phyloP scores from a whole-genome alignment of 2,888 invertebrate species.

The Acrobeloides nanus region DNA sequence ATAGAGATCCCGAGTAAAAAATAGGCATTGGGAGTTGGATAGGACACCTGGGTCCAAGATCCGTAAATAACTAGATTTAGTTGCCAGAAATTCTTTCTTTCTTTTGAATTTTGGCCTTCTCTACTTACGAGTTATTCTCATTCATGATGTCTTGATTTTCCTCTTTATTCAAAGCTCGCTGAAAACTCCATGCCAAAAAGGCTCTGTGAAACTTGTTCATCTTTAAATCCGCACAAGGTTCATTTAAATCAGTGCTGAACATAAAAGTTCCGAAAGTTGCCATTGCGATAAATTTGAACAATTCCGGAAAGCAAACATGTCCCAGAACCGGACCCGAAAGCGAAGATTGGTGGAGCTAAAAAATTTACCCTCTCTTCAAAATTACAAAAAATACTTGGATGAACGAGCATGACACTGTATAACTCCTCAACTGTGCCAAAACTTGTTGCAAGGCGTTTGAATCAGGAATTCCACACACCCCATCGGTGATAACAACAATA shows the following conservation, averaged over 20 bases:
- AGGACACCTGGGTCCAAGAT: no score
- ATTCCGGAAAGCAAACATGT: constrained; percentile 67
- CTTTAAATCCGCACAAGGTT: background rate
- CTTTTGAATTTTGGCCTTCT: no score
- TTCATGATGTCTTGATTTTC: no score
- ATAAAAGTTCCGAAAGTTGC: constrained; percentile 65
- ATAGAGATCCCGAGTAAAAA: no score
- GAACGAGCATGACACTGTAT: constrained; percentile 70
- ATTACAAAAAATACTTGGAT: constrained; percentile 61
- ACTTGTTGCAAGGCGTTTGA: constrained; percentile 68
- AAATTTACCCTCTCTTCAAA: background rate
- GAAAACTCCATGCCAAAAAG: constrained; percentile 63
- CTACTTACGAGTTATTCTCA: no score
- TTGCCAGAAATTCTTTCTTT: no score
- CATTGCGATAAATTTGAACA: constrained; percentile 68
- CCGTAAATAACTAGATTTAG: no score
- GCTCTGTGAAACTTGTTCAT: constrained; percentile 63
- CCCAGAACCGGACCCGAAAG: constrained; percentile 54
- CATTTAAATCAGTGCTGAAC: constrained; percentile 16
- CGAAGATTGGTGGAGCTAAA: constrained; percentile 1
- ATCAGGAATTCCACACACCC: constrained; percentile 65
- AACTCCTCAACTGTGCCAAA: constrained; percentile 67
- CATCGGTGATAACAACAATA: constrained; percentile 64
- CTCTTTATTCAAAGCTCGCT: constrained; percentile 53
- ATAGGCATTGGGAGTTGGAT: no score